Evolutionary conservation across 2,888 invertebrate genomes (phyloP), one percentile per base, ranked within the genome.

Genomic region (Chydorus sphaericus): DNA sequence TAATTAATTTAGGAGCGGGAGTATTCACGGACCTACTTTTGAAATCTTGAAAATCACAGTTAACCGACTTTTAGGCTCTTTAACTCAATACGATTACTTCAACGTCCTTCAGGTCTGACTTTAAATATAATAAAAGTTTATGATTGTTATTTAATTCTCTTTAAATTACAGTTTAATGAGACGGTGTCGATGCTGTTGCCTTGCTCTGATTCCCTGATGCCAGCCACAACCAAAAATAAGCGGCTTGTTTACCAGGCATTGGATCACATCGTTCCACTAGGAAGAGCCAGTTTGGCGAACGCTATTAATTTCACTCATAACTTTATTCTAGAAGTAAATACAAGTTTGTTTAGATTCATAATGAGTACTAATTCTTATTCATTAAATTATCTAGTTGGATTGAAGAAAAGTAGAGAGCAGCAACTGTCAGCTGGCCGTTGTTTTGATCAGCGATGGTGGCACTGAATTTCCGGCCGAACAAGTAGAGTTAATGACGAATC

Each of bases 371-470:
- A n/a, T n/a, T n/a, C n/a, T n/a, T n/a, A n/a, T n/a, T n/a, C n/a
- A n/a, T n/a, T n/a, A n/a, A n/a, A n/a, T n/a, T n/a, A n/a, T n/a
- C n/a, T n/a, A n/a, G n/a, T n/a, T n/a, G n/a, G n/a, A n/a, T n/a
- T n/a, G n/a, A n/a, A n/a, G n/a, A n/a, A n/a, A n/a, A n/a, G n/a
- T n/a, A n/a, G n/a, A 23, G 5, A 44, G 44, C 44, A 44, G 44
- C 18, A 44, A 44, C 28, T 76, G 77, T 60, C 74, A 76, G 65
- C 69, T 70, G 59, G 67, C 75, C 50, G 70, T 77, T 38, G 71
- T 77, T 68, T 63, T 77, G 49, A 68, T 77, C 61, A 76, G 75
- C 23, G 77, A 77, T 63, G 76, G 76, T 3, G 73, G 75, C 14
- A 73, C 74, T 16, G 75, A 75, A 59, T 71, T 70, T 64, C 73